Evolutionary conservation across 2,113 vertebrate species (phyloP).

Genomic region (Pedionomus torquatus): DNA sequence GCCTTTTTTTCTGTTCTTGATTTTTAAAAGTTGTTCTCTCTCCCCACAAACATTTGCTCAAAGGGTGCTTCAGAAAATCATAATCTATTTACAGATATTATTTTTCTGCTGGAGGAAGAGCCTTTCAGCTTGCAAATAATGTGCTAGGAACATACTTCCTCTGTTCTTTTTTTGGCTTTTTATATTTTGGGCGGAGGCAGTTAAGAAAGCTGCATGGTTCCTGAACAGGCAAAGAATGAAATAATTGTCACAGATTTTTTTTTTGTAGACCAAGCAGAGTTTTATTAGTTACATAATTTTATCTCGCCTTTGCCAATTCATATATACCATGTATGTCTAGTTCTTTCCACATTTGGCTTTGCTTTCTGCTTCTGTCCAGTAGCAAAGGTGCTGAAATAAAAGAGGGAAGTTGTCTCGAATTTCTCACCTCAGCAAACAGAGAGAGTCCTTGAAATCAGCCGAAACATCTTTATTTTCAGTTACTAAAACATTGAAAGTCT

Average conservation of each 20-base stretch:
- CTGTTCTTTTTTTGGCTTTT: neutral
- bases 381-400: conserved; percentile 28
- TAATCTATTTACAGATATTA: neutral
- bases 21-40: neutral
- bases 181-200: neutral
- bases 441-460: neutral
- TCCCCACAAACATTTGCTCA: neutral
- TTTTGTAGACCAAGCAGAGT: neutral
- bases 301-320: neutral
- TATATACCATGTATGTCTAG: rapidly evolving
- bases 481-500: neutral
- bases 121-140: neutral
- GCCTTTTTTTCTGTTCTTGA: neutral
- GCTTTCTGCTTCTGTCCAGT: conserved; percentile 33
- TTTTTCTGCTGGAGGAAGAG: neutral
- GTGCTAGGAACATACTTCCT: neutral
- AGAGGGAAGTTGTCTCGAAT: neutral
- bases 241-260: neutral
- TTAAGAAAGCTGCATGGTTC: neutral
- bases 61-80: neutral
- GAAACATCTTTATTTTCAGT: neutral
- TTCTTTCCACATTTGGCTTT: neutral
- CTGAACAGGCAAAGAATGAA: neutral
- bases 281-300: neutral
- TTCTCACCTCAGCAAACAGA: neutral